Evolutionary conservation across 2,888 invertebrate species (phyloP).

Genomic region (Synanthedon vespiformis): DNA sequence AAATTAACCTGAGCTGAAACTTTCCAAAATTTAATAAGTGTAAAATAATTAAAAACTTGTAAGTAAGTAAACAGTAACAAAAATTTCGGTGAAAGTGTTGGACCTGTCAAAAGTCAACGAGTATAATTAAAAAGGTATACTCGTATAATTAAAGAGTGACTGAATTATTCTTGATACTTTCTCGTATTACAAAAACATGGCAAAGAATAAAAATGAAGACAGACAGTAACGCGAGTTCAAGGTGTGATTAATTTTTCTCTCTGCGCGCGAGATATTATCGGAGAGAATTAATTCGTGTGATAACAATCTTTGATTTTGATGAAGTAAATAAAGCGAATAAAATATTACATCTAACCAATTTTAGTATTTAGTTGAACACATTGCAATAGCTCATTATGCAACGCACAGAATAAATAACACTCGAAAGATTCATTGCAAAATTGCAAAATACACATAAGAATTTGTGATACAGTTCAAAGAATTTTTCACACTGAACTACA

Average conservation of each 20-base stretch:
- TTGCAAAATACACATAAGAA: no score
- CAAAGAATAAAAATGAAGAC: background rate
- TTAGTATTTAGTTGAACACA: no score
- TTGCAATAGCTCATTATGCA: no score
- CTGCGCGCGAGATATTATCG: background rate
- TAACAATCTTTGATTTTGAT: background rate
- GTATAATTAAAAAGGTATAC: background rate
- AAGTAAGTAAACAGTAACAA: no score
- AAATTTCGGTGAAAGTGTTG: background rate
- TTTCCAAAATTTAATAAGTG: no score
- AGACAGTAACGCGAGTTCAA: background rate
- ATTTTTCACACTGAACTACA: no score
- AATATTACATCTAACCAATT: no score
- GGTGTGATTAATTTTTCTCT: background rate
- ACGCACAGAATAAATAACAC: no score
- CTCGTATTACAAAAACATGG: background rate
- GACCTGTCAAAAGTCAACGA: background rate
- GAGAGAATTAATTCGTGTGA: background rate
- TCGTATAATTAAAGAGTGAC: constrained; percentile 5
- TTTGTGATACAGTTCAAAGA: no score
- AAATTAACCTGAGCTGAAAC: no score
- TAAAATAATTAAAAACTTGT: no score
- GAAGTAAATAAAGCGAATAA: background rate
- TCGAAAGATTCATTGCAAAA: no score
- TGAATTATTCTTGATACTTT: constrained; percentile 11